These are phyloP conservation scores for Microcebus griseorufus DNA, from an alignment of 2,113 vertebrate genomes.

Conservation along the genomic window DNA sequence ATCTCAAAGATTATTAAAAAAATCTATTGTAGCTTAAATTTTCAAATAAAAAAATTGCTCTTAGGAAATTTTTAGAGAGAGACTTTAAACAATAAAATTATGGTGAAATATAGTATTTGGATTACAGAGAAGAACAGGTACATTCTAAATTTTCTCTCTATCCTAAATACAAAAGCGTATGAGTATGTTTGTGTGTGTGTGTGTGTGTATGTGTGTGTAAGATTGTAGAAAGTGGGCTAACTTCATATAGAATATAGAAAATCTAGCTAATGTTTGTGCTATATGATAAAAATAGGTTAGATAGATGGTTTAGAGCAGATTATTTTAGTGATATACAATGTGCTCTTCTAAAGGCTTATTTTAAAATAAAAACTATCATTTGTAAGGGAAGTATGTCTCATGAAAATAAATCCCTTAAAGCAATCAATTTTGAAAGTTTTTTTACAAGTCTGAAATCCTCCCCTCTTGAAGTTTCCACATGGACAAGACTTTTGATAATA, in stretches of 20 bases:
- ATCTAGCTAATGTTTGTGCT: background rate
- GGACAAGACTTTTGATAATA: background rate
- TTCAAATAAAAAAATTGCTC: background rate
- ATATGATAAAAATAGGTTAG: constrained; percentile 20
- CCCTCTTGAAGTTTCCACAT: background rate
- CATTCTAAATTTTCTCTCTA: background rate
- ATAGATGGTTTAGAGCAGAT: background rate
- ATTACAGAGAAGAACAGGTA: background rate
- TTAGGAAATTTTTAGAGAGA: background rate
- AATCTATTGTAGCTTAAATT: background rate
- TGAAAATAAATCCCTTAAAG: constrained; percentile 36
- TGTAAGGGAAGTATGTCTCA: background rate
- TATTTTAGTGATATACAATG: constrained; percentile 3
- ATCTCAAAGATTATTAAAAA: background rate
- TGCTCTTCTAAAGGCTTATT: constrained; percentile 30
- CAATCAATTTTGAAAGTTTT: constrained; percentile 40
- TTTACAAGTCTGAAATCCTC: background rate
- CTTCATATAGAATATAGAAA: background rate
- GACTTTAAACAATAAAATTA: background rate
- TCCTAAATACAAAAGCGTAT: background rate
- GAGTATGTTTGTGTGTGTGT: background rate
- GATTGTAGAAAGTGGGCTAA: background rate
- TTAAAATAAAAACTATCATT: constrained; percentile 50
- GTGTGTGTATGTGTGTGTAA: background rate
- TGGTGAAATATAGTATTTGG: background rate